Evolutionary conservation across 2,113 vertebrate genomes (phyloP), one percentile per base, ranked within the genome.

Genomic region (Perognathus longimembris): DNA sequence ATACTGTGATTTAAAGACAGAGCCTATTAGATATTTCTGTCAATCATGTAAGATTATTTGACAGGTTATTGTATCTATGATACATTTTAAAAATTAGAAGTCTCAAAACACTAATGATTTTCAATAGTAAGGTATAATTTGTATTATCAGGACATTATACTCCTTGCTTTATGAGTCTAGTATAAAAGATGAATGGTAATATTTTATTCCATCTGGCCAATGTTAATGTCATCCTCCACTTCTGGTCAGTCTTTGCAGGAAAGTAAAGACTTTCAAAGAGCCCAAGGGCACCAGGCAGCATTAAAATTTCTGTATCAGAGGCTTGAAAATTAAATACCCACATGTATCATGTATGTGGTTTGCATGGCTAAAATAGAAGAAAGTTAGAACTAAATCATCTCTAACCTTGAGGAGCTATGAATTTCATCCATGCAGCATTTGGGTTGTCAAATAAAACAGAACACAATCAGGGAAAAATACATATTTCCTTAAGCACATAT

Each of bases 171-270:
- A 64, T 81, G 20, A 88, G 38, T 5, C 34, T 75, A 20, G 32
- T 94, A 90, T 84, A 63, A 89, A 95, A 90, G 38, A 86, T 79
- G 28, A 26, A 88, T 73, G 38, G 32, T 57, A 74, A 88, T 79
- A 77, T 82, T 93, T 92, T 88, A 94, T 71, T 92, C 57, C 3
- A 5, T 78, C 83, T 85, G 61, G 73, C 38, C 64, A 32, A 84
- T 90, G 57, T 64, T 94, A 93, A 90, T 76, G 73, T 77, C 36
- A 85, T 64, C 45, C 38, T 92, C 95, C 66, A 90, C 83, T 90
- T 76, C 78, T 74, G 79, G 45, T 11, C 50, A 90, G 30, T 80
- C 38, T 59, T 89, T 82, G 90, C 74, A 88, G 88, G 74, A 93
- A 92, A 93, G 64, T 36, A 57, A 88, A 20, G 89, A 15, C 54